phyloP scores from a whole-genome alignment of 2,797 vertebrate species.

The Leptoclinus maculatus region DNA sequence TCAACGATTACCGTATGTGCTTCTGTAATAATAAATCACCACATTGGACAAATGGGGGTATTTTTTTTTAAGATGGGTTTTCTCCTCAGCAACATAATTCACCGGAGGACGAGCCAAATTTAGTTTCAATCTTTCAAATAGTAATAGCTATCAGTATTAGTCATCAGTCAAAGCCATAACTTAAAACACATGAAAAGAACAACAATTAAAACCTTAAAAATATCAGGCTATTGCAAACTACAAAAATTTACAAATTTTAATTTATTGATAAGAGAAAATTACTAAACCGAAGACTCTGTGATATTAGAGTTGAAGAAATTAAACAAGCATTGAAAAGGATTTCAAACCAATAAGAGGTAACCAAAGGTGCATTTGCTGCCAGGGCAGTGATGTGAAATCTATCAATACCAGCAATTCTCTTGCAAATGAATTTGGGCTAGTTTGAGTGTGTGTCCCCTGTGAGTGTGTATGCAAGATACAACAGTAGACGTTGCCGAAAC shows the following conservation, averaged over 20 bases:
- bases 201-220: not conserved
- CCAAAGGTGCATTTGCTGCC: not conserved
- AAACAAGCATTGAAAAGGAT: not conserved
- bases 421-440: not conserved
- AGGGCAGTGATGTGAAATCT: not conserved
- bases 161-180: not conserved
- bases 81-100: not conserved
- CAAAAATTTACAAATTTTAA: not conserved
- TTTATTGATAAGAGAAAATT: not conserved
- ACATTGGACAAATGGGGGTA: conserved; percentile 1
- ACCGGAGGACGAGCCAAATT: not conserved
- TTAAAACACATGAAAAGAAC: not conserved
- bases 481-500: not conserved
- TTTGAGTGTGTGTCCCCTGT: not conserved
- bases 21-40: not conserved
- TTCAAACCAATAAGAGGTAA: not conserved
- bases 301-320: not conserved
- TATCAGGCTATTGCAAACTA: not conserved
- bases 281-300: not conserved
- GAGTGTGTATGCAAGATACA: not conserved
- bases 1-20: not conserved
- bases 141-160: not conserved
- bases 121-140: conserved; percentile 6
- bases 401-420: not conserved
- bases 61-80: not conserved